phyloP scores from a whole-genome alignment of 2,888 invertebrate genomes.

The Barypeithes pellucidus region DNA sequence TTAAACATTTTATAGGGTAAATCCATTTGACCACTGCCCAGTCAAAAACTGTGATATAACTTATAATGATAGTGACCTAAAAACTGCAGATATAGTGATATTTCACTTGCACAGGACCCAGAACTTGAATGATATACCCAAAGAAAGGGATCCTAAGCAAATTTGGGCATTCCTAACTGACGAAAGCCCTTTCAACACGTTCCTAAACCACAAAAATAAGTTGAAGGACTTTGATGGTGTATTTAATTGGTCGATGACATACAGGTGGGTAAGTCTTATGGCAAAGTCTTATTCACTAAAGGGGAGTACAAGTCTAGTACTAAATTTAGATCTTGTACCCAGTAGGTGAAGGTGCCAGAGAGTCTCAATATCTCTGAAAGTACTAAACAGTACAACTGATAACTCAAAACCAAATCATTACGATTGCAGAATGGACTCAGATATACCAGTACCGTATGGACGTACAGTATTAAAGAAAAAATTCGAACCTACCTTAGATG shows the following conservation, averaged over 20 bases:
- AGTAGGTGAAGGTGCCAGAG: too few relatives aligned
- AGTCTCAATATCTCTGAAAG: too few relatives aligned
- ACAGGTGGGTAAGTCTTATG: conserved; percentile 72
- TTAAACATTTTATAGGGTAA: conserved; percentile 67
- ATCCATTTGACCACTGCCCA: conserved; percentile 75
- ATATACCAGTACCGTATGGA: conserved; percentile 80
- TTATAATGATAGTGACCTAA: conserved; percentile 71
- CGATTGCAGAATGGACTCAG: conserved; percentile 75
- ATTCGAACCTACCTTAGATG: conserved; percentile 40
- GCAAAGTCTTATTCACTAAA: too few relatives aligned
- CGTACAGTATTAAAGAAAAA: conserved; percentile 70
- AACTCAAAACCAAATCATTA: neutral
- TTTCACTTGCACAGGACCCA: conserved; percentile 74
- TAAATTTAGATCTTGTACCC: too few relatives aligned
- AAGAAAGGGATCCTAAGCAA: conserved; percentile 71
- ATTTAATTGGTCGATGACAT: conserved; percentile 85
- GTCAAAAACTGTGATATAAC: conserved; percentile 78
- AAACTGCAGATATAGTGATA: conserved; percentile 77
- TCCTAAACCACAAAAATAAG: conserved; percentile 69
- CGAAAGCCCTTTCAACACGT: conserved; percentile 78
- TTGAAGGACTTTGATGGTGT: conserved; percentile 72
- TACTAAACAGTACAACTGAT: too few relatives aligned
- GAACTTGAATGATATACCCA: conserved; percentile 73
- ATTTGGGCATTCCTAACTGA: conserved; percentile 82
- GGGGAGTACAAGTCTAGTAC: too few relatives aligned